Conservation (phyloP, 2,797 vertebrate genomes). For the Heliangelus exortis region DNA sequence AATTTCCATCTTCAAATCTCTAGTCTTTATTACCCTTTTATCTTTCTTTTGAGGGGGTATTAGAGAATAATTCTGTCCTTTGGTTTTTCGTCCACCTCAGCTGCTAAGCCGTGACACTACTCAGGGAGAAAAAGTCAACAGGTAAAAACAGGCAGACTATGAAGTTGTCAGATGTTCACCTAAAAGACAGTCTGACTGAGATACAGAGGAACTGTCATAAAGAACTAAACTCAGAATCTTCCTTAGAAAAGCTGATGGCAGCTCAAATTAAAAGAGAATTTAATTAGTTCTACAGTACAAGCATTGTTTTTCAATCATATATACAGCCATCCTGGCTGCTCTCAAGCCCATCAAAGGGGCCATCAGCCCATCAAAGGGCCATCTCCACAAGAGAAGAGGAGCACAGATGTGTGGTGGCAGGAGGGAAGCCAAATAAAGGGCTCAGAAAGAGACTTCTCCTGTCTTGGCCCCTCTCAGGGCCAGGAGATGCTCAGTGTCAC, state of each 20-base stretch:
- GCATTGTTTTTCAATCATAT: not conserved
- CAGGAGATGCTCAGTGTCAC: not conserved
- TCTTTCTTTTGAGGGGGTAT: no score
- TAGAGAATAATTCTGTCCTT: no score
- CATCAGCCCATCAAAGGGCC: not conserved
- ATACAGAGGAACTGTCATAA: not conserved
- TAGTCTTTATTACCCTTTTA: no score
- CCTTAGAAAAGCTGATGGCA: not conserved
- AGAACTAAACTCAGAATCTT: not conserved
- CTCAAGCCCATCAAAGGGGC: not conserved
- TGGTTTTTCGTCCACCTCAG: no score
- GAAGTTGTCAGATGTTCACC: not conserved
- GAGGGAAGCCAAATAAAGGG: not conserved
- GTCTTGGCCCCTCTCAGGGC: not conserved
- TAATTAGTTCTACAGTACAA: not conserved
- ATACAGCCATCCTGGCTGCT: not conserved
- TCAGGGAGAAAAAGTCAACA: not conserved
- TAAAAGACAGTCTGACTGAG: not conserved
- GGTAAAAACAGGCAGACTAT: not conserved
- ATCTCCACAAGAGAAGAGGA: not conserved
- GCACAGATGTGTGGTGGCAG: not conserved
- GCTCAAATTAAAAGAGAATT: not conserved
- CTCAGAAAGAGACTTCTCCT: not conserved
- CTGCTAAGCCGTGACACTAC: no score
- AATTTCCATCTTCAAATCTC: no score